Evolutionary conservation across 2,113 vertebrate genomes (phyloP).

Genomic region (Lepidothrix coronata): DNA sequence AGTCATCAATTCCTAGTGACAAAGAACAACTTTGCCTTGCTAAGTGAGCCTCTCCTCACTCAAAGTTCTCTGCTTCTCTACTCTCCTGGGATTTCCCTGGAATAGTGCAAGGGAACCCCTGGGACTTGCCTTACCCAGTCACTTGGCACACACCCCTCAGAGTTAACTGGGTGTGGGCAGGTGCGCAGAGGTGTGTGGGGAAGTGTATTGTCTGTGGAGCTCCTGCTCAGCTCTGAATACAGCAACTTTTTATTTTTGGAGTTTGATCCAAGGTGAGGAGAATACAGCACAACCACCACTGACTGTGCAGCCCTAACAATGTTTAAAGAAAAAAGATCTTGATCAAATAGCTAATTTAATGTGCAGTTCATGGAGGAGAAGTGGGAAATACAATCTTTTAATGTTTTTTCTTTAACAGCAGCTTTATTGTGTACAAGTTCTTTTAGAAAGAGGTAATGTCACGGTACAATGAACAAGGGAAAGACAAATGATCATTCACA

Average conservation of each 20-base stretch:
- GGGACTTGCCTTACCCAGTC: not conserved
- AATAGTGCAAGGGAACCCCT: not conserved
- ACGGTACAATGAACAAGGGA: not conserved
- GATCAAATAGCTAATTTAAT: not conserved
- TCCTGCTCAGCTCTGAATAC: not conserved
- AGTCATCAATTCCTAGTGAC: not conserved
- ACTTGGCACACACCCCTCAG: fast-evolving
- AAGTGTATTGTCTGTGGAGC: not conserved
- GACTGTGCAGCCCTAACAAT: not conserved
- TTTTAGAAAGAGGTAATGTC: not conserved
- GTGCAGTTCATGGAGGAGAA: not conserved
- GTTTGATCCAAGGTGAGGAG: not conserved
- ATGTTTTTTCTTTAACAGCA: not conserved
- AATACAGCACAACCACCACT: not conserved
- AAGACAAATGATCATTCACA: not conserved
- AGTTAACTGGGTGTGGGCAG: not conserved
- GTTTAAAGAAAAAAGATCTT: not conserved
- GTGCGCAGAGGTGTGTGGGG: not conserved
- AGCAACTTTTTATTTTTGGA: not conserved
- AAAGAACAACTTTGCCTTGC: not conserved
- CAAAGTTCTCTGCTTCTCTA: not conserved
- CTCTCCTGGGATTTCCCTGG: not conserved
- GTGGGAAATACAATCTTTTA: not conserved
- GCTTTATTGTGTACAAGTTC: not conserved
- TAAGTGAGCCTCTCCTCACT: not conserved